A percentile compares a stretch with the other conserved stretches of the same genome.
Conservation (phyloP, 1,140 invertebrate genomes). For the Solenopsis invicta region DNA sequence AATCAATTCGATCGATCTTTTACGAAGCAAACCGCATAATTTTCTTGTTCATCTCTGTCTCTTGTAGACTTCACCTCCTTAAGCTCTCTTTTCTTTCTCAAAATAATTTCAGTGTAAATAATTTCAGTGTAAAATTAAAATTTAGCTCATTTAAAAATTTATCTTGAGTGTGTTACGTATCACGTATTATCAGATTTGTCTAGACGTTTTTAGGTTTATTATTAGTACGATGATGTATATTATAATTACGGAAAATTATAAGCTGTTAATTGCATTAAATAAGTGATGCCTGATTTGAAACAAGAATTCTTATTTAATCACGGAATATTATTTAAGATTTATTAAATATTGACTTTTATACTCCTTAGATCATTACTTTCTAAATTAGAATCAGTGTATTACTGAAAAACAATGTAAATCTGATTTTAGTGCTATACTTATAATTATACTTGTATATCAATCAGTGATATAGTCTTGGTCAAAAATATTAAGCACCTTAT, state of each 20-base stretch:
- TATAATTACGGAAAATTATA: neutral
- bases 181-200: neutral
- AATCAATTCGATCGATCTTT: neutral
- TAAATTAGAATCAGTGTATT: neutral
- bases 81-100: neutral
- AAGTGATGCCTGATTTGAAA: neutral
- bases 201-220: neutral
- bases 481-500: too few species aligned
- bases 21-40: neutral
- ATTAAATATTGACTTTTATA: neutral
- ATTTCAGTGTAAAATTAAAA: too few species aligned
- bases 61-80: too few species aligned
- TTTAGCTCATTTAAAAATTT: too few species aligned
- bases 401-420: neutral
- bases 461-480: too few species aligned
- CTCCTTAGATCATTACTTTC: neutral
- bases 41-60: neutral
- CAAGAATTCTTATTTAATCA: neutral
- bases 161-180: neutral
- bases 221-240: neutral
- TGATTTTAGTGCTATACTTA: too few species aligned
- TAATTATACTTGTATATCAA: too few species aligned
- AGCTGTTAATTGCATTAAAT: neutral
- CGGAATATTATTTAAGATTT: neutral
- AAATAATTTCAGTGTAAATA: too few species aligned